Conservation (phyloP, 2,888 invertebrate species). For the Vanessa cardui region DNA sequence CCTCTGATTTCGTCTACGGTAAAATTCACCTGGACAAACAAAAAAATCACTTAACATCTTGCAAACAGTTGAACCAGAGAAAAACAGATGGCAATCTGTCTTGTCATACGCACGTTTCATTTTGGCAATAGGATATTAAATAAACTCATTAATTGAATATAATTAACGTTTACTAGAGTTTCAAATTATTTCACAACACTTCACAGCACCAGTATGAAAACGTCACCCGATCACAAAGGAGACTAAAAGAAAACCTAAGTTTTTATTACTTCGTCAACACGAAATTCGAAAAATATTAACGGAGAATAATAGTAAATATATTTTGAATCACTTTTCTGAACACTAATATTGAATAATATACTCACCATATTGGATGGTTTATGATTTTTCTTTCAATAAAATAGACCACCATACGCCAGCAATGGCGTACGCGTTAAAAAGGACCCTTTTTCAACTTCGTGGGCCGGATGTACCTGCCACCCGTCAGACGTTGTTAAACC, state of each 20-base stretch:
- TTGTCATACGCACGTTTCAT: conserved; percentile 65
- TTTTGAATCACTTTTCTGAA: conserved; percentile 57
- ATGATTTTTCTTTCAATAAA: conserved; percentile 88
- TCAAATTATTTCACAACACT: conserved; percentile 49
- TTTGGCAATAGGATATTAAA: conserved; percentile 29
- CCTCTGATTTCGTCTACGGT: conserved; percentile 99
- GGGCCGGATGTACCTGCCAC: conserved; percentile 68
- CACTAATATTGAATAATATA: conserved; percentile 64
- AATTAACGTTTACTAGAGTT: conserved; percentile 17
- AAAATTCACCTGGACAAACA: conserved; percentile 96
- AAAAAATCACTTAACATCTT: conserved; percentile 65
- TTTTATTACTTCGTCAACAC: conserved; percentile 49
- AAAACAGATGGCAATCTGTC: conserved; percentile 59
- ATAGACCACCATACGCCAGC: conserved; percentile 91
- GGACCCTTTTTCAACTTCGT: conserved; percentile 53
- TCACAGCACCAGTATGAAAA: conserved; percentile 66
- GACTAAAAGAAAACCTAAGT: conserved; percentile 52
- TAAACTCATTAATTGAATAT: not conserved
- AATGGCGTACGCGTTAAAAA: conserved; percentile 95
- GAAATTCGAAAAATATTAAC: conserved; percentile 62
- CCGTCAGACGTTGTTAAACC: conserved; percentile 53
- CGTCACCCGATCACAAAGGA: conserved; percentile 76
- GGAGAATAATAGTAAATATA: conserved; percentile 52
- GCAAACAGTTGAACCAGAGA: conserved; percentile 46
- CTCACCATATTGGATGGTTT: conserved; percentile 93